Evolutionary conservation across 2,888 invertebrate genomes (phyloP).

Genomic region (Xestia sexstrigata): DNA sequence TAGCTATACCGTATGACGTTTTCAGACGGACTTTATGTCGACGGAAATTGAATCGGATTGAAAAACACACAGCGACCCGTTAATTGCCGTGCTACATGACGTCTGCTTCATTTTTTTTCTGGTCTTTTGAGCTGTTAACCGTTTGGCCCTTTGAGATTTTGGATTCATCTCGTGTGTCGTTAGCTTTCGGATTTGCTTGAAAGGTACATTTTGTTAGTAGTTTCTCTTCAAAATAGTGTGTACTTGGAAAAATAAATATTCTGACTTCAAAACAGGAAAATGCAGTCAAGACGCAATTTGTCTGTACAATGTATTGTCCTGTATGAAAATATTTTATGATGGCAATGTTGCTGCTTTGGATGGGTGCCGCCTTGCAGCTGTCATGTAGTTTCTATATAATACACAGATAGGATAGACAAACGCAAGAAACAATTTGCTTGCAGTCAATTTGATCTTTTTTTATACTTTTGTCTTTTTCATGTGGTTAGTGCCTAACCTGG

Average conservation of each 20-base stretch:
- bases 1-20: slow-evolving; percentile 61
- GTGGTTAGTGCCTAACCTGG: too few relatives aligned
- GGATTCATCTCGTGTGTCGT: slow-evolving; percentile 19
- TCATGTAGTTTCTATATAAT: too few relatives aligned
- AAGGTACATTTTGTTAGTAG: background rate
- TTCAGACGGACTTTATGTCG: slow-evolving; percentile 59
- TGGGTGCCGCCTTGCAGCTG: background rate
- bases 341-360: background rate
- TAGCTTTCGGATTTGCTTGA: slow-evolving; percentile 13
- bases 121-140: slow-evolving; percentile 50
- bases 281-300: background rate
- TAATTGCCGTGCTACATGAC: slow-evolving; percentile 55
- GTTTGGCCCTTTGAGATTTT: slow-evolving; percentile 42
- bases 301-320: background rate
- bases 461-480: background rate
- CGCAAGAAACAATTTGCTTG: background rate
- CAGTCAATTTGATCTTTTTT: background rate
- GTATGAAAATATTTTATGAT: background rate
- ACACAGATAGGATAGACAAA: too few relatives aligned
- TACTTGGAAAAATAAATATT: background rate
- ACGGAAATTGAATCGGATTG: slow-evolving; percentile 64
- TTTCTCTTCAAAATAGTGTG: background rate
- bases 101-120: slow-evolving; percentile 33
- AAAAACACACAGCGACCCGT: slow-evolving; percentile 57
- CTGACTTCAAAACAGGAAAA: background rate